Conservation (phyloP, 1,140 invertebrate species). For the Propsilocerus akamusi region DNA sequence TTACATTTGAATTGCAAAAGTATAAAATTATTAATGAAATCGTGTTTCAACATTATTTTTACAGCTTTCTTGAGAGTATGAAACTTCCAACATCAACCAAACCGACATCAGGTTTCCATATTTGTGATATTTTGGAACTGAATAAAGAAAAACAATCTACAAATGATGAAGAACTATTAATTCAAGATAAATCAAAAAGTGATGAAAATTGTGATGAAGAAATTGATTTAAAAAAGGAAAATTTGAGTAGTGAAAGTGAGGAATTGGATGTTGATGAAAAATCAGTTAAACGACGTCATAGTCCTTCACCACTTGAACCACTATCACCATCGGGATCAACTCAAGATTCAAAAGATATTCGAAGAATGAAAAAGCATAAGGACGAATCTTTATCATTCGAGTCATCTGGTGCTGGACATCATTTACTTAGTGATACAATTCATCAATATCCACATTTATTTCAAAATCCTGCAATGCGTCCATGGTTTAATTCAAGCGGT, state of each 20-base stretch:
- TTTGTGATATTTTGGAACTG: constrained; percentile 40
- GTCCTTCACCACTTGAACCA: neutral
- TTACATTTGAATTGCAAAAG: neutral
- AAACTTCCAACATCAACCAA: constrained; percentile 32
- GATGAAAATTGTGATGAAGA: constrained; percentile 9
- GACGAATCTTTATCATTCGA: neutral
- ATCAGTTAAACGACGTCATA: neutral
- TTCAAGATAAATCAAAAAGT: neutral
- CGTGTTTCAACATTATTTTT: constrained; percentile 14
- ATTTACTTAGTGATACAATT: neutral
- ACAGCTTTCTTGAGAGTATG: constrained; percentile 42
- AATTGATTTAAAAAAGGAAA: neutral
- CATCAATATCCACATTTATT: neutral
- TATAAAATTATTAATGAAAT: neutral
- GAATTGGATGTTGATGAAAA: neutral
- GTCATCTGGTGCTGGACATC: neutral
- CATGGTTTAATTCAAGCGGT: neutral
- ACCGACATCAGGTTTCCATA: constrained; percentile 34
- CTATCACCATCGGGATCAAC: neutral
- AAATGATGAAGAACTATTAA: neutral
- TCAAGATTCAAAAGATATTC: neutral
- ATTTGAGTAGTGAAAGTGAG: neutral
- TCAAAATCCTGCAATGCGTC: constrained; percentile 1
- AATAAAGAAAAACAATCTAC: constrained; percentile 13
- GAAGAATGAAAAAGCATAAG: neutral